Evolutionary conservation across 2,888 invertebrate species (phyloP).

Genomic region (Chaetoderma sp.): DNA sequence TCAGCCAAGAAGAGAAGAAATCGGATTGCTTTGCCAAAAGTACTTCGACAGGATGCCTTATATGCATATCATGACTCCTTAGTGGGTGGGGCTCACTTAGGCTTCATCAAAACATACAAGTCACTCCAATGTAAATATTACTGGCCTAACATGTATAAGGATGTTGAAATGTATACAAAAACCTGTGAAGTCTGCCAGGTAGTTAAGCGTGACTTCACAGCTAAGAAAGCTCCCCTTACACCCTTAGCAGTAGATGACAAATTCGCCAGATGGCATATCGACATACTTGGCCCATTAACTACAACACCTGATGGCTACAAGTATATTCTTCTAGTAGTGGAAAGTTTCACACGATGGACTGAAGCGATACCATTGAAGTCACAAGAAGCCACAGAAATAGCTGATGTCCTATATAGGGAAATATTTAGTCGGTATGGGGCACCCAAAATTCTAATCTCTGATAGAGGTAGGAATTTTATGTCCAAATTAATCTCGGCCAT

Average conservation of each 20-base stretch:
- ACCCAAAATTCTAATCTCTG: constrained; percentile 26
- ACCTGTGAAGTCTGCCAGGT: constrained; percentile 20
- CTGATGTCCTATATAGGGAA: constrained; percentile 30
- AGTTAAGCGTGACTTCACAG: constrained; percentile 4
- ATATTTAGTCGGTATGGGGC: constrained; percentile 33
- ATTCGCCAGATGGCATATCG: constrained; percentile 21
- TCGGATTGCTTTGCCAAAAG: constrained; percentile 17
- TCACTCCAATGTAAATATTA: constrained; percentile 19
- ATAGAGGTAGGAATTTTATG: constrained; percentile 35
- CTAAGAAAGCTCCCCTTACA: constrained; percentile 11
- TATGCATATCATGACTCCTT: constrained; percentile 22
- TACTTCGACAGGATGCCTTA: constrained; percentile 20
- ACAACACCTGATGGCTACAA: constrained; percentile 5
- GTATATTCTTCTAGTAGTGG: constrained; percentile 5
- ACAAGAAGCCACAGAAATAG: constrained; percentile 34
- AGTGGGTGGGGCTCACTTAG: constrained; percentile 21
- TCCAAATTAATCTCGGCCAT: constrained; percentile 35
- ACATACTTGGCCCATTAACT: constrained; percentile 21
- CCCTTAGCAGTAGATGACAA: constrained; percentile 14
- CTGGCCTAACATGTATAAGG: constrained; percentile 21
- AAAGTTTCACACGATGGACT: constrained; percentile 30
- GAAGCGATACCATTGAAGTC: constrained; percentile 34
- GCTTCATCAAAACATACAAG: constrained; percentile 16
- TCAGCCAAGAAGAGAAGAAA: background rate
- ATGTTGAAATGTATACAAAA: constrained; percentile 15